These are phyloP conservation scores for Lordiphosa collinella DNA, from an alignment of 1,140 invertebrate genomes.

Conservation along the genomic window DNA sequence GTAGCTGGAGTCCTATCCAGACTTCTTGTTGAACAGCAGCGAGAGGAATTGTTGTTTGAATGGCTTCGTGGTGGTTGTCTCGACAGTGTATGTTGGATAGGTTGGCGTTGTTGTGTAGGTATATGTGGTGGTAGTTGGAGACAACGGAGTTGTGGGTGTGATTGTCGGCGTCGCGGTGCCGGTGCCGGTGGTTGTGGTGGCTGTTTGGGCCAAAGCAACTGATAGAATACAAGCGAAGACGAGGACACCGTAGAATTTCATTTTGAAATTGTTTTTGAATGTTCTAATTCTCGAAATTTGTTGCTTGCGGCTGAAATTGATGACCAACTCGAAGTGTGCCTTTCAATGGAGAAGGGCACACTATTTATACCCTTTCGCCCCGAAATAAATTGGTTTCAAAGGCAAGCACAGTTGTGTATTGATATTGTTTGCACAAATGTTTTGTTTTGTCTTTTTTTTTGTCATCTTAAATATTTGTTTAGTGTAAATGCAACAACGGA, in stretches of 20 bases:
- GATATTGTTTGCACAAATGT: conserved; percentile 55
- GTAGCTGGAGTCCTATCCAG: conserved; percentile 31
- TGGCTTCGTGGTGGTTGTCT: conserved; percentile 40
- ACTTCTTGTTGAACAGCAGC: conserved; percentile 62
- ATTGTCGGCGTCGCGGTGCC: not conserved
- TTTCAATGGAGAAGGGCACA: conserved; percentile 10
- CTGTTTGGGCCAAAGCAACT: not conserved
- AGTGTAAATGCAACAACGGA: conserved; percentile 32
- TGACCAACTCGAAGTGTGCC: conserved; percentile 44
- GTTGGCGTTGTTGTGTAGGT: conserved; percentile 25
- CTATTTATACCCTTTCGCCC: conserved; percentile 41
- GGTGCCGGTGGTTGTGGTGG: too few species aligned
- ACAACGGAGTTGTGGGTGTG: not conserved
- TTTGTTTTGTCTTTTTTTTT: conserved; percentile 7
- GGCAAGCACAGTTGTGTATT: conserved; percentile 5
- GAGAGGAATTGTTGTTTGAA: conserved; percentile 63
- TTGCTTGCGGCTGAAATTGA: conserved; percentile 22
- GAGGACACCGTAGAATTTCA: conserved; percentile 48
- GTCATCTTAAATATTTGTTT: conserved; percentile 32
- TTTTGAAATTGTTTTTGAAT: conserved; percentile 15
- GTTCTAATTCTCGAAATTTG: conserved; percentile 1
- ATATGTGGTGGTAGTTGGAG: conserved; percentile 19
- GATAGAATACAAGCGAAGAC: conserved; percentile 20
- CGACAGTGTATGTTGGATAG: not conserved
- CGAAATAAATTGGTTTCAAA: not conserved